Evolutionary conservation across 2,888 invertebrate species (phyloP), one percentile per base, ranked within the genome.

Genomic region (Timandra comae): DNA sequence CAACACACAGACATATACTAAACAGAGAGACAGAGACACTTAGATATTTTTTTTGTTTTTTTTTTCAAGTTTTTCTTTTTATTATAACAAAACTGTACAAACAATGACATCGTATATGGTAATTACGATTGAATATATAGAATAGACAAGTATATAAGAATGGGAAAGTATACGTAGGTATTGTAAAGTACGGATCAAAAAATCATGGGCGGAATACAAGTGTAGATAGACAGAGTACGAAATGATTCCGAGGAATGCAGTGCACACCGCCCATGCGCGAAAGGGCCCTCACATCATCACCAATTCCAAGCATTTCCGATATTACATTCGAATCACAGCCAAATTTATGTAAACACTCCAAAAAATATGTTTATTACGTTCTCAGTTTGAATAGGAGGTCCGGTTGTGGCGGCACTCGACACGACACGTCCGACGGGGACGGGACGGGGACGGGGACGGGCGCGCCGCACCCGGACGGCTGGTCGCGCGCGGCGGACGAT

Each of bases 301-400:
- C 28, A 38, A 40, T 23, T 40, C 38, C 43, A 38, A 45, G 43
- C 48, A 38, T 45, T 45, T 31, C 50, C 48, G 61, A 62, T 52
- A 63, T 60, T 61, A 70, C 62, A 53, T 59, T 44, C 62, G 55
- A 68, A 66, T 80, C 81, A 81, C 81, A 81, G 81, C 77, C 78
- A 68, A 68, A 63, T 50, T 56, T 48, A 55, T 56, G 51, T 53
- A 70, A 64, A 68, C 67, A 48, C 56, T 73, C 68, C 59, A 65
- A 69, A 75, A 24, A 69, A 70, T 66, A 66, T 46, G 37, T 40
- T 29, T 30, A 8, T 29, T 31, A 34, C 30, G 31, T 31, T 29
- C 26, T 24, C 16, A 41, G 32, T 41, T 40, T 23, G 36, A 43
- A 28, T 34, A 20, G 26, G 24, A 31, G 20, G 10, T 33, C 12